These are phyloP conservation scores for Lepus townsendii DNA, from an alignment of 2,797 vertebrate species.

Conservation along the genomic window DNA sequence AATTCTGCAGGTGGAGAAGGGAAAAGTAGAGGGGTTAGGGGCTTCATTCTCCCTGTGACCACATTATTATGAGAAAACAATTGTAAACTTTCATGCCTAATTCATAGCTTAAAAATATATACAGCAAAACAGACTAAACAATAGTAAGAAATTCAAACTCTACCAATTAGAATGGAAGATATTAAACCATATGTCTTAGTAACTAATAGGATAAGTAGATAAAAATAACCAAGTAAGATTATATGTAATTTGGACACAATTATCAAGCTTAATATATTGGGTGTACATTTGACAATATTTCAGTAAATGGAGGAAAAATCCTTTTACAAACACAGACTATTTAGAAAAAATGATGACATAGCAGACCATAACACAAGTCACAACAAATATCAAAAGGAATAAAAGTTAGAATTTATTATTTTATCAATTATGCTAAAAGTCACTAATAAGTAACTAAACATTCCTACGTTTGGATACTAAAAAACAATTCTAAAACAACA, in stretches of 20 bases:
- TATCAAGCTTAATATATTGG: background rate
- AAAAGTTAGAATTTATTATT: conserved; percentile 26
- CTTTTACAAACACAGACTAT: background rate
- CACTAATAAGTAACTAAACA: conserved; percentile 24
- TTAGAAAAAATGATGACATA: background rate
- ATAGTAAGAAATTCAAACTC: conserved; percentile 20
- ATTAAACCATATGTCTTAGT: background rate
- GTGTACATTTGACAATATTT: conserved; percentile 22
- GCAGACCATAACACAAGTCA: background rate
- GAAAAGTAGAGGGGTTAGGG: background rate
- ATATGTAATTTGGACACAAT: background rate
- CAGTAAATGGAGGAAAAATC: conserved; percentile 3
- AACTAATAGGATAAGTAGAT: conserved; percentile 13
- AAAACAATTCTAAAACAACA: background rate
- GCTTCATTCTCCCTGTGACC: background rate
- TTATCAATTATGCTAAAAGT: conserved; percentile 41
- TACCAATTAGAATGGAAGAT: conserved; percentile 17
- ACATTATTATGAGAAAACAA: conserved; percentile 23
- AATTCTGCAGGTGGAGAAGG: background rate
- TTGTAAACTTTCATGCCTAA: conserved; percentile 19
- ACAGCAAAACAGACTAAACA: background rate
- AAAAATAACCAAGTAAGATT: background rate
- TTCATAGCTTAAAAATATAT: background rate
- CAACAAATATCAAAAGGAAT: conserved; percentile 46
- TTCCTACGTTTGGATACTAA: conserved; percentile 35